Conservation (phyloP, 1,140 invertebrate genomes). For the Helicoverpa armigera region DNA sequence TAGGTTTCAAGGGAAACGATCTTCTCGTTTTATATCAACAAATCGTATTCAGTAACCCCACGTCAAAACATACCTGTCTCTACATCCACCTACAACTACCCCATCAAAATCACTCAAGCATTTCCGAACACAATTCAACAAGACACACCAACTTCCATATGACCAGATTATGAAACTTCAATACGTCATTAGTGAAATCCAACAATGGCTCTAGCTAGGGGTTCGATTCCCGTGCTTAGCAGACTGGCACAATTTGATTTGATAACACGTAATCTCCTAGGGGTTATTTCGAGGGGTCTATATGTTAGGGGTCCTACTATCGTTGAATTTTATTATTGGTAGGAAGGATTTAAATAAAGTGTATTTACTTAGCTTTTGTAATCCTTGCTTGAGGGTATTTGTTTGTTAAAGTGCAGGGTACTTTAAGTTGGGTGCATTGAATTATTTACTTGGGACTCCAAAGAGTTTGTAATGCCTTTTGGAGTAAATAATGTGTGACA, state of each 20-base stretch:
- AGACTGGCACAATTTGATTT: constrained; percentile 45
- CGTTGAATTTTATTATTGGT: background rate
- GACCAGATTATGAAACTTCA: constrained; percentile 12
- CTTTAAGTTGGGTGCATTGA: background rate
- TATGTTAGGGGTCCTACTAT: background rate
- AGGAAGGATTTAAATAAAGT: constrained; percentile 21
- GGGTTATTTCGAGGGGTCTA: constrained; percentile 9
- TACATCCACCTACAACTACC: background rate
- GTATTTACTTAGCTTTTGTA: constrained; percentile 39
- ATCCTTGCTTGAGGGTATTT: background rate
- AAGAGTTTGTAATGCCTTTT: too few relatives aligned
- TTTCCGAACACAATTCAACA: background rate
- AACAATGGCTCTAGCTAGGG: constrained; percentile 8
- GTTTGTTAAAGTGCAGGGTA: constrained; percentile 19
- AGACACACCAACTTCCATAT: background rate
- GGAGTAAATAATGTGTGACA: too few relatives aligned
- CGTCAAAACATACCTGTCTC: background rate
- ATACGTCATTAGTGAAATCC: constrained; percentile 23
- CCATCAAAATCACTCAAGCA: background rate
- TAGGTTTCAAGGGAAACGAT: too few relatives aligned
- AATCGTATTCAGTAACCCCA: background rate
- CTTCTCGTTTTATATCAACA: background rate
- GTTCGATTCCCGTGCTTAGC: constrained; percentile 31
- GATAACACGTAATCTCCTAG: constrained; percentile 32
- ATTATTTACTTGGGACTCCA: too few relatives aligned